These are phyloP conservation scores for Psophia crepitans DNA, from an alignment of 2,113 vertebrate genomes.

Conservation along the genomic window DNA sequence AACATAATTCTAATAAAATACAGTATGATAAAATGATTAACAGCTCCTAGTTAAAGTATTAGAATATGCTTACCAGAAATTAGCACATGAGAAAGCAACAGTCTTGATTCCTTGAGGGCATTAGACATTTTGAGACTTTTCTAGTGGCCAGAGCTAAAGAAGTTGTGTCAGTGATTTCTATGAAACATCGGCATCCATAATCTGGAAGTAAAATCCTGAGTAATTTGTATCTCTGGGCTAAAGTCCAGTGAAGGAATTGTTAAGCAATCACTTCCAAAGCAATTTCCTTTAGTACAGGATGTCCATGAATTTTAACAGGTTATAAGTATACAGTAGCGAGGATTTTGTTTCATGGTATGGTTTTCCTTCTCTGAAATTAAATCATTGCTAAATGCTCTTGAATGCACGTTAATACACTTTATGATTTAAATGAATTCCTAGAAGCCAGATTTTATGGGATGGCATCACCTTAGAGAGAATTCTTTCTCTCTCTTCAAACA, in stretches of 20 bases:
- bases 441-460: neutral
- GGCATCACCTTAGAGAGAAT: neutral
- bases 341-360: neutral
- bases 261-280: neutral
- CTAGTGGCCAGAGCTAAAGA: neutral
- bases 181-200: neutral
- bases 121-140: neutral
- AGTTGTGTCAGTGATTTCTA: neutral
- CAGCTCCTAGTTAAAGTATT: neutral
- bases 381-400: neutral
- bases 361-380: neutral
- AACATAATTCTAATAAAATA: neutral
- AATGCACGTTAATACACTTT: neutral
- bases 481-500: neutral
- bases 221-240: neutral
- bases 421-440: neutral
- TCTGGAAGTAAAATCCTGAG: neutral
- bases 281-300: neutral
- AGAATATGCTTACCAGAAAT: neutral
- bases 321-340: neutral
- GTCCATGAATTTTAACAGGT: slow-evolving; percentile 3
- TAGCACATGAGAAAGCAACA: neutral
- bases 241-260: neutral
- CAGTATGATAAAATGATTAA: neutral
- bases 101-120: neutral